These are phyloP conservation scores for Tethea ocularis DNA, from an alignment of 2,888 invertebrate genomes.

Conservation along the genomic window DNA sequence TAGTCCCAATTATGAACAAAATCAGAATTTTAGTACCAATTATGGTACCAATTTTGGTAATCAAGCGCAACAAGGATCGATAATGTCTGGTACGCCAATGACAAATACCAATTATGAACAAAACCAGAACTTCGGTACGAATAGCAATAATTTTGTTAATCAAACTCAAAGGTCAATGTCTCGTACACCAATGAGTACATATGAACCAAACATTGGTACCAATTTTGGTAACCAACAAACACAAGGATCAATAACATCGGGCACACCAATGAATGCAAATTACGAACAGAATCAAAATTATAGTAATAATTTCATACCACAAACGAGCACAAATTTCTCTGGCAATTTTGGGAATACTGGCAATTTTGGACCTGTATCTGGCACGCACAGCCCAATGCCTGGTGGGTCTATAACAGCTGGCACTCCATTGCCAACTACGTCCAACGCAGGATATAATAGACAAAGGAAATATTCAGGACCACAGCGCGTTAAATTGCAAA, in stretches of 20 bases:
- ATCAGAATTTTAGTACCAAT: background rate
- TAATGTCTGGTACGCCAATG: constrained; percentile 30
- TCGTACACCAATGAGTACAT: background rate
- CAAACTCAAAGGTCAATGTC: background rate
- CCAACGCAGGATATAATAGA: constrained; percentile 41
- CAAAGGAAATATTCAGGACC: constrained; percentile 85
- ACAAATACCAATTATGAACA: constrained; percentile 15
- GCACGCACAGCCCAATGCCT: constrained; percentile 17
- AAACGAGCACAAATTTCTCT: background rate
- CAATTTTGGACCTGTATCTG: constrained; percentile 28
- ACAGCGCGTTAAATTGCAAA: constrained; percentile 74
- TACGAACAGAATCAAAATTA: constrained; percentile 3
- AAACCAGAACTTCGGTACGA: constrained; percentile 9
- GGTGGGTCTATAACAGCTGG: constrained; percentile 57
- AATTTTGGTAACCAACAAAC: background rate
- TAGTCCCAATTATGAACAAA: background rate
- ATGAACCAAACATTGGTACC: background rate
- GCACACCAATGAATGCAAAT: constrained; percentile 19
- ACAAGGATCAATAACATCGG: constrained; percentile 26
- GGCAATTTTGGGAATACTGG: background rate
- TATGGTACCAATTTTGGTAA: background rate
- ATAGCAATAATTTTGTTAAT: background rate
- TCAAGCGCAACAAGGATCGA: background rate
- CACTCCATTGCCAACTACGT: constrained; percentile 38
- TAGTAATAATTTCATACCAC: background rate